Conservation (phyloP, 1,140 invertebrate genomes). For the Drosophila sturtevanti region DNA sequence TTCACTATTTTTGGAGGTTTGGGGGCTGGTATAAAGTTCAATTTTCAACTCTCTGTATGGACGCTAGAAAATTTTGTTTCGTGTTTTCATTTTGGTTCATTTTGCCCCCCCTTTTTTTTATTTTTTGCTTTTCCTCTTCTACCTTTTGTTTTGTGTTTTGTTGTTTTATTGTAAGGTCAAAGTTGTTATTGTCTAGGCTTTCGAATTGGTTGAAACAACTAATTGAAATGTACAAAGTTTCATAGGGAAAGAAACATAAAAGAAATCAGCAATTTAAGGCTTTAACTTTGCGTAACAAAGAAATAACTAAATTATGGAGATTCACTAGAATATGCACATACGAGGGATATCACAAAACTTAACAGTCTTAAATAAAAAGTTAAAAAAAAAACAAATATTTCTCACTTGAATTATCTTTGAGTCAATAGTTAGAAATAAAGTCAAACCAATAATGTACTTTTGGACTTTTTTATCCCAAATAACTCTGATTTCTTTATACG, state of each 20-base stretch:
- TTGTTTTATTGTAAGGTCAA: conserved; percentile 18
- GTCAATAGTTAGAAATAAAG: too few relatives aligned
- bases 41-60: conserved; percentile 17
- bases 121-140: neutral
- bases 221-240: conserved; percentile 40
- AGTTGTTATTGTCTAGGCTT: conserved; percentile 18
- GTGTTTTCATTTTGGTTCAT: conserved; percentile 7
- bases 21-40: conserved; percentile 6
- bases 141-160: conserved; percentile 1
- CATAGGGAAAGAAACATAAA: neutral
- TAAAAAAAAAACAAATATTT: too few relatives aligned
- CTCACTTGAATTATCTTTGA: too few relatives aligned
- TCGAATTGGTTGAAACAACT: conserved; percentile 27
- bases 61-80: neutral
- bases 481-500: too few relatives aligned
- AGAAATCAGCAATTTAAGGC: neutral
- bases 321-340: neutral
- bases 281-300: conserved; percentile 1
- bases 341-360: neutral
- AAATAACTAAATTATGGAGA: conserved; percentile 1
- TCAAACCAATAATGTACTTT: too few relatives aligned
- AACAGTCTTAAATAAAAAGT: neutral
- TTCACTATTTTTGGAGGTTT: conserved; percentile 1
- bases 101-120: conserved; percentile 9
- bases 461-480: too few relatives aligned